Conservation (phyloP, 2,888 invertebrate genomes). For the Erannis defoliaria region DNA sequence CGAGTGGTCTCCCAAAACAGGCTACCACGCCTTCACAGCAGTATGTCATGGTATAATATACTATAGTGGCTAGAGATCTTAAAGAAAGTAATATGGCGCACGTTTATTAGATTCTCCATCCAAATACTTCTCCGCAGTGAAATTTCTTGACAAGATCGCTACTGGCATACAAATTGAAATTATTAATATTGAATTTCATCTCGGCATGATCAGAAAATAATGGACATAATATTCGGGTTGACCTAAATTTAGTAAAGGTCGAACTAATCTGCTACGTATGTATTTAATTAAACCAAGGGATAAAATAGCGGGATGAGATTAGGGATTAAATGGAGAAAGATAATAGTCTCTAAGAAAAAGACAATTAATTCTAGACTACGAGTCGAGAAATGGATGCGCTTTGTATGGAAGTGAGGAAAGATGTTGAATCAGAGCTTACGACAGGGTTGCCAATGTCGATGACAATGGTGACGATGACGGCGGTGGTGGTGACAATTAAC, state of each 20-base stretch:
- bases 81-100: not conserved
- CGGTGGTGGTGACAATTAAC: too few relatives aligned
- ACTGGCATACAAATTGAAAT: constrained; percentile 15
- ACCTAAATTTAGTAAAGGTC: constrained; percentile 5
- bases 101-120: constrained; percentile 14
- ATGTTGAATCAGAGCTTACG: too few relatives aligned
- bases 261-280: not conserved
- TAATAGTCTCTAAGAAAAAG: not conserved
- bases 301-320: not conserved
- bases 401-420: not conserved
- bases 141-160: constrained; percentile 3
- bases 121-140: not conserved
- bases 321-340: not conserved
- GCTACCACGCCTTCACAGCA: too few relatives aligned
- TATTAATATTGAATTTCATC: constrained; percentile 18
- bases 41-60: too few relatives aligned
- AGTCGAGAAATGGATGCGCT: not conserved
- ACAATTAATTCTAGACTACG: too few relatives aligned
- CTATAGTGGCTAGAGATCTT: not conserved
- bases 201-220: constrained; percentile 5
- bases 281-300: not conserved
- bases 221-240: not conserved
- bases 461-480: too few relatives aligned
- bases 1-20: too few relatives aligned
- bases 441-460: too few relatives aligned